These are phyloP conservation scores for Asobara japonica DNA, from an alignment of 1,140 invertebrate genomes.

Conservation along the genomic window DNA sequence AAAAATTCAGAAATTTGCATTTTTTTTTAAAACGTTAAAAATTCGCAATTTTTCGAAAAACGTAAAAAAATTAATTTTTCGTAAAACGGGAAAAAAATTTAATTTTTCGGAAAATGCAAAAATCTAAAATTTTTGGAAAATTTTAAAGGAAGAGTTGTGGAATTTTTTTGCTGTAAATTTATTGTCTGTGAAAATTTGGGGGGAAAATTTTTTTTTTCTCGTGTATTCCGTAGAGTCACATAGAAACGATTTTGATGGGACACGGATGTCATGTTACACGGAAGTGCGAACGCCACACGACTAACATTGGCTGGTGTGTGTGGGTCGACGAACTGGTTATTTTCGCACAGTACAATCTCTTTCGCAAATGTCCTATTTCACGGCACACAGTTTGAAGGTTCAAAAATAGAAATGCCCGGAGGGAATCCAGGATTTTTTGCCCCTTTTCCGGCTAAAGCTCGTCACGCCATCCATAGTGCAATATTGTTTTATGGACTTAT, in stretches of 20 bases:
- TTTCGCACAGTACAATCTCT: slow-evolving; percentile 11
- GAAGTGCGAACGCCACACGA: slow-evolving; percentile 27
- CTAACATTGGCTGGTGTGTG: no score
- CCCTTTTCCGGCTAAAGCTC: neutral
- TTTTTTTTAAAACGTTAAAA: no score
- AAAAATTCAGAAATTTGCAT: no score
- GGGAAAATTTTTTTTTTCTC: neutral
- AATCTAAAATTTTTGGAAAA: no score
- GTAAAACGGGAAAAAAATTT: no score
- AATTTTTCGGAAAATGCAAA: no score
- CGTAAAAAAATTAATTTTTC: no score
- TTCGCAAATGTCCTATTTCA: slow-evolving; percentile 12
- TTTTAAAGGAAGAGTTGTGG: no score
- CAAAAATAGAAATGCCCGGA: neutral
- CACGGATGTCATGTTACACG: slow-evolving; percentile 22
- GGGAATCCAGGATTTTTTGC: neutral
- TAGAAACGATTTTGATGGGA: slow-evolving; percentile 1
- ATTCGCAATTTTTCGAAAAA: no score
- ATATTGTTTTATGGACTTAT: no score
- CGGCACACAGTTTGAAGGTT: neutral
- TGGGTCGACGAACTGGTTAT: slow-evolving; percentile 12
- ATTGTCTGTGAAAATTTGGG: no score
- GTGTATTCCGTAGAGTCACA: neutral
- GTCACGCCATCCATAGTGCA: neutral
- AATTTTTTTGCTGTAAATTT: no score